These are phyloP conservation scores for Noctua fimbriata DNA, from an alignment of 2,888 invertebrate genomes.

Conservation along the genomic window DNA sequence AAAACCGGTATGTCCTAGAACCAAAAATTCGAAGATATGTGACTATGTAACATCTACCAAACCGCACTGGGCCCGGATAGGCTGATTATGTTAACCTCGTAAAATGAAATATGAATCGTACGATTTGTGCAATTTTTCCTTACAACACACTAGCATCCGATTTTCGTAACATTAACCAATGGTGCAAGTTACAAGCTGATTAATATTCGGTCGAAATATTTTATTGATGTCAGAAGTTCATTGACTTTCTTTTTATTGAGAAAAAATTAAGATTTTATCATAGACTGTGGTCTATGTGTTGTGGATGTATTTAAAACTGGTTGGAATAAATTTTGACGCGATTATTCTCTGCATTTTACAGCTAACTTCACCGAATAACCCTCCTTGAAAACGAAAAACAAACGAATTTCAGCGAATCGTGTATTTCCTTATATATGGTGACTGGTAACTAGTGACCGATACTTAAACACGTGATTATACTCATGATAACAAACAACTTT, in stretches of 20 bases:
- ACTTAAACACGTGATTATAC: too few species aligned
- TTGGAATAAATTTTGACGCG: not conserved
- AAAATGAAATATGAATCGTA: slow-evolving; percentile 47
- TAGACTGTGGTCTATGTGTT: not conserved
- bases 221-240: not conserved
- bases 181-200: slow-evolving; percentile 38
- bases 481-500: too few species aligned
- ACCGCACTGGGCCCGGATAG: not conserved
- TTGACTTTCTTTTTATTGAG: not conserved
- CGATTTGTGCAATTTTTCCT: slow-evolving; percentile 61
- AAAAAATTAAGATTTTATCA: not conserved
- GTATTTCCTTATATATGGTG: too few species aligned
- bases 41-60: not conserved
- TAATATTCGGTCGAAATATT: not conserved
- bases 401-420: too few species aligned
- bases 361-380: too few species aligned
- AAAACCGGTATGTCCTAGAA: too few species aligned
- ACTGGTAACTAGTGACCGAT: too few species aligned
- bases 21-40: not conserved
- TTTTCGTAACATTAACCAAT: slow-evolving; percentile 56
- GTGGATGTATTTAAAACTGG: not conserved
- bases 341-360: not conserved
- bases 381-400: too few species aligned
- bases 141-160: slow-evolving; percentile 61
- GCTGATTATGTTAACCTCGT: slow-evolving; percentile 39